Evolutionary conservation across 2,797 vertebrate species (phyloP).

Genomic region (Zenarchopterus dispar): DNA sequence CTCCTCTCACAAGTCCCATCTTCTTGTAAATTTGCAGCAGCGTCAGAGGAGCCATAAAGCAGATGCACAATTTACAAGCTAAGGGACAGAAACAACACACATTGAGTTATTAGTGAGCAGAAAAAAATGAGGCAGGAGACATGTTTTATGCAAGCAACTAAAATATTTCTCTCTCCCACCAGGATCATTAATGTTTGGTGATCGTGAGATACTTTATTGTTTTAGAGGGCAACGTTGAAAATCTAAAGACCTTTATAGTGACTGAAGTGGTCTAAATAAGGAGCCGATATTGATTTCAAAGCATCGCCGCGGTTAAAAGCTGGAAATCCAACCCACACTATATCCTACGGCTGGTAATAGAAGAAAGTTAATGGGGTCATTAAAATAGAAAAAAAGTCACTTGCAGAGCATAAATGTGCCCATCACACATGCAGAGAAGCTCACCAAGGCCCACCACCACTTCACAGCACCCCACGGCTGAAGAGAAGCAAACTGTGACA

Average conservation of each 20-base stretch:
- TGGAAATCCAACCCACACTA: neutral
- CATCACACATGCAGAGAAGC: constrained; percentile 24
- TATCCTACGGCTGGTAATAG: neutral
- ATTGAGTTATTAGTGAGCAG: constrained; percentile 53
- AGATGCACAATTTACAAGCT: constrained; percentile 70
- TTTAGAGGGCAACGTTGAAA: constrained; percentile 6
- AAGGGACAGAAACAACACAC: constrained; percentile 39
- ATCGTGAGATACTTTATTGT: constrained; percentile 29
- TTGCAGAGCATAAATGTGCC: constrained; percentile 13
- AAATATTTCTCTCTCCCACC: constrained; percentile 11
- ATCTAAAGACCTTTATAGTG: constrained; percentile 6
- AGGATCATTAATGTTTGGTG: constrained; percentile 18
- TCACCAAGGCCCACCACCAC: neutral
- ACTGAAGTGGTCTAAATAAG: constrained; percentile 2
- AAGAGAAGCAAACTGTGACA: neutral
- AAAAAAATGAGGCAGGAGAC: constrained; percentile 36
- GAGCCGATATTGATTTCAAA: constrained; percentile 8
- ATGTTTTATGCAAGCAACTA: constrained; percentile 31
- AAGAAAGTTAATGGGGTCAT: constrained; percentile 8
- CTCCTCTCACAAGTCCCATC: constrained; percentile 56
- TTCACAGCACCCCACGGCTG: constrained; percentile 13
- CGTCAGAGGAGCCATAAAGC: constrained; percentile 64
- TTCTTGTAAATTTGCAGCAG: constrained; percentile 65
- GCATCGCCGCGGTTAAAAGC: neutral
- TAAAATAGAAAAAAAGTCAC: neutral